Conservation (phyloP, 1,140 invertebrate genomes). For the Ctenoplectra terminalis region DNA sequence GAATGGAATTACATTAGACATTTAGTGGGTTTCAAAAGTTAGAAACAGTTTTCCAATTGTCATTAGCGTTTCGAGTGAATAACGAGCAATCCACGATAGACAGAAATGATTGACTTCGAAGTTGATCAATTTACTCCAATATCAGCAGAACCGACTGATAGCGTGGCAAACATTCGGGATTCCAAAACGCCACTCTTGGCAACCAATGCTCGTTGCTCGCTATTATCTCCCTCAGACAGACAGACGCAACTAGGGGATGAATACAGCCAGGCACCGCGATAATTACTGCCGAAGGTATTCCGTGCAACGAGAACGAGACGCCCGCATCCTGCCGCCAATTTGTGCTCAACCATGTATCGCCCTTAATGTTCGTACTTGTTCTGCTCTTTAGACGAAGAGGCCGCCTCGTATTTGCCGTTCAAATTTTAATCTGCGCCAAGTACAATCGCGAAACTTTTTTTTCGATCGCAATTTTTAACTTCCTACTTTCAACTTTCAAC, state of each 20-base stretch:
- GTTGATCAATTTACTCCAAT: not conserved
- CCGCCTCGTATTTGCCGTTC: not conserved
- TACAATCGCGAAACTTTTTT: too few relatives aligned
- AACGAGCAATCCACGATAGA: not conserved
- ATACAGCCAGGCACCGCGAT: constrained; percentile 34
- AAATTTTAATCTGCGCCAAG: not conserved
- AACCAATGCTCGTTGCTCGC: not conserved
- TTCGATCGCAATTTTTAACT: too few relatives aligned
- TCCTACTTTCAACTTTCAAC: too few relatives aligned
- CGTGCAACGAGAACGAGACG: constrained; percentile 17
- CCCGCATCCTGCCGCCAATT: constrained; percentile 25
- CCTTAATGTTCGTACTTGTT: constrained; percentile 5
- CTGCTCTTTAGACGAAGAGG: not conserved
- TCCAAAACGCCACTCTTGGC: constrained; percentile 22
- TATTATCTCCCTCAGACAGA: constrained; percentile 36
- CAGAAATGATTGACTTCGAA: not conserved
- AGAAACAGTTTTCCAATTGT: too few relatives aligned
- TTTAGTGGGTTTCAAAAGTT: not conserved
- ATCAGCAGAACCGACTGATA: constrained; percentile 11
- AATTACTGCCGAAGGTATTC: constrained; percentile 35
- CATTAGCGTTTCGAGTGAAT: not conserved
- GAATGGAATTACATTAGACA: not conserved
- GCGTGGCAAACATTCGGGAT: constrained; percentile 22
- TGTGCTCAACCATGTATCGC: constrained; percentile 5
- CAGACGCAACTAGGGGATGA: constrained; percentile 18